These are phyloP conservation scores for Drosophila sturtevanti DNA, from an alignment of 1,140 invertebrate genomes.

Conservation along the genomic window DNA sequence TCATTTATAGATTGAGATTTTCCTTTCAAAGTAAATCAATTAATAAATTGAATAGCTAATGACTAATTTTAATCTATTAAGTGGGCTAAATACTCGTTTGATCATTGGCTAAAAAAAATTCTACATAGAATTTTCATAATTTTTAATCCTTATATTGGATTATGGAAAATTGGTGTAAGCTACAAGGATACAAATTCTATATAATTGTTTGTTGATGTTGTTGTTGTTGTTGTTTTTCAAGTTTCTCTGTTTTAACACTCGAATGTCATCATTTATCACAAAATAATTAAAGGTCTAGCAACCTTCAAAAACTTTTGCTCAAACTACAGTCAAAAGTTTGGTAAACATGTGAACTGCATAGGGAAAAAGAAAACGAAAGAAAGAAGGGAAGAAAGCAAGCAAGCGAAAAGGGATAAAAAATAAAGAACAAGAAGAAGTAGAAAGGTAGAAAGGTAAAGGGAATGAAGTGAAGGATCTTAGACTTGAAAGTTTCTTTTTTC, in stretches of 20 bases:
- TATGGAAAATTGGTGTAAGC: too few species aligned
- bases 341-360: conserved; percentile 25
- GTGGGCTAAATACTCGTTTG: too few species aligned
- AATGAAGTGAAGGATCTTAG: neutral
- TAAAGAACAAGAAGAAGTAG: neutral
- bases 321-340: conserved; percentile 57
- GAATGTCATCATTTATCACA: conserved; percentile 82
- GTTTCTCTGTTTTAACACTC: conserved; percentile 38
- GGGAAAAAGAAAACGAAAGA: conserved; percentile 1
- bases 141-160: too few species aligned
- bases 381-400: conserved; percentile 26
- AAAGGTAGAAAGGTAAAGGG: neutral
- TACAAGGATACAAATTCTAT: conserved; percentile 41
- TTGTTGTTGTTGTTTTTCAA: neutral
- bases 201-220: conserved; percentile 43
- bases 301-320: conserved; percentile 40
- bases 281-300: conserved; percentile 81
- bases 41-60: too few species aligned
- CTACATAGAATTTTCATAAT: too few species aligned
- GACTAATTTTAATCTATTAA: too few species aligned
- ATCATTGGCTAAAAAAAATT: too few species aligned
- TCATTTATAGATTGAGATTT: conserved; percentile 3
- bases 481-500: conserved; percentile 55
- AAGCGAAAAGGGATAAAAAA: conserved; percentile 7
- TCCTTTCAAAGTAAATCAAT: too few species aligned